Conservation (phyloP, 2,888 invertebrate species). For the Hypercompe scribonia region DNA sequence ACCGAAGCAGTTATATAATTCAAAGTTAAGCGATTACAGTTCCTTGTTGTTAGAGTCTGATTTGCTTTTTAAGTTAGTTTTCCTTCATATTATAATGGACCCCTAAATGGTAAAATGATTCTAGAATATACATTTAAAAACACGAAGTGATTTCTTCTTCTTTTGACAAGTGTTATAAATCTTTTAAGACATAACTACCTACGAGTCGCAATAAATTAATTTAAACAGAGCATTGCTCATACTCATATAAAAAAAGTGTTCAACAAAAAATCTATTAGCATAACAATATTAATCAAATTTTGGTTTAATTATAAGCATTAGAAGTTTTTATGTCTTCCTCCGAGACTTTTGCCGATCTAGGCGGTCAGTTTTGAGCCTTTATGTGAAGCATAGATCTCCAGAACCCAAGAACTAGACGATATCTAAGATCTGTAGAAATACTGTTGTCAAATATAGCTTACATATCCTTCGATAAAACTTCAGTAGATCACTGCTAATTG, state of each 20-base stretch:
- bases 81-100: background rate
- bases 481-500: no score
- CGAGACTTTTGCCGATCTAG: no score
- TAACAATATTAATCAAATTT: background rate
- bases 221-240: constrained; percentile 6
- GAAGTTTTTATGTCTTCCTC: background rate
- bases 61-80: background rate
- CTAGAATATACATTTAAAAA: background rate
- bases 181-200: background rate
- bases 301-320: background rate
- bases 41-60: no score
- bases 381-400: no score
- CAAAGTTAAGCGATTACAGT: no score
- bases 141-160: background rate
- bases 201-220: background rate
- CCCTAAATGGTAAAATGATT: background rate
- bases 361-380: rapidly evolving
- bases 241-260: background rate
- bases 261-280: constrained; percentile 6
- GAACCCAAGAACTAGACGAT: no score
- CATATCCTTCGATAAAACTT: no score
- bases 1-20: no score
- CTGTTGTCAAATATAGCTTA: no score
- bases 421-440: no score
- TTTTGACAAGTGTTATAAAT: background rate